Evolutionary conservation across 1,140 invertebrate genomes (phyloP).

Genomic region (Anastatus disparis): DNA sequence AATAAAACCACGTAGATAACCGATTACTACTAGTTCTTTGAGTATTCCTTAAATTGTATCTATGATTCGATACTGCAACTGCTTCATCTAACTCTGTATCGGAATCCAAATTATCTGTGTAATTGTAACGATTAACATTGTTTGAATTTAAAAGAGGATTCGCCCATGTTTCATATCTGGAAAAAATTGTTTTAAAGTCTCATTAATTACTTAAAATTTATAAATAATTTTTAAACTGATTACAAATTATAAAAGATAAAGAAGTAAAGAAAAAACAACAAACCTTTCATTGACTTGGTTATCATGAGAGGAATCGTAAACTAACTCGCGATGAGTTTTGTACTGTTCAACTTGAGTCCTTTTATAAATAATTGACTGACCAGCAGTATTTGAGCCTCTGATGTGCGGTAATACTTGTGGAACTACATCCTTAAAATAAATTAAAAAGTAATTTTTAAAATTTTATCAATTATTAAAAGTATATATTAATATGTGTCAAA

Average conservation of each 20-base stretch:
- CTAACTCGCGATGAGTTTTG: conserved; percentile 17
- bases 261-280: neutral
- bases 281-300: conserved; percentile 38
- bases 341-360: conserved; percentile 49
- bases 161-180: conserved; percentile 43
- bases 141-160: conserved; percentile 15
- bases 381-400: conserved; percentile 30
- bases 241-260: neutral
- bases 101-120: conserved; percentile 49
- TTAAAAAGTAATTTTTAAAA: too few relatives aligned
- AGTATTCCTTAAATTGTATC: conserved; percentile 36
- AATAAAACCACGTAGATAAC: conserved; percentile 44
- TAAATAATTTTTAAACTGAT: neutral
- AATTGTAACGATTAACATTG: conserved; percentile 33
- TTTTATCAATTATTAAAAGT: too few relatives aligned
- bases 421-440: conserved; percentile 41
- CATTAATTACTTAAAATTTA: neutral
- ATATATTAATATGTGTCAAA: too few relatives aligned
- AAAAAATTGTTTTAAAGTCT: conserved; percentile 13
- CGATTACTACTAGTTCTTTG: conserved; percentile 30
- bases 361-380: conserved; percentile 47
- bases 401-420: conserved; percentile 35
- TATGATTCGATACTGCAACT: conserved; percentile 25
- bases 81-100: conserved; percentile 55
- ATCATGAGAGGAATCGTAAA: conserved; percentile 29